Evolutionary conservation across 2,113 vertebrate species (phyloP).

Genomic region (Maccullochella peelii): DNA sequence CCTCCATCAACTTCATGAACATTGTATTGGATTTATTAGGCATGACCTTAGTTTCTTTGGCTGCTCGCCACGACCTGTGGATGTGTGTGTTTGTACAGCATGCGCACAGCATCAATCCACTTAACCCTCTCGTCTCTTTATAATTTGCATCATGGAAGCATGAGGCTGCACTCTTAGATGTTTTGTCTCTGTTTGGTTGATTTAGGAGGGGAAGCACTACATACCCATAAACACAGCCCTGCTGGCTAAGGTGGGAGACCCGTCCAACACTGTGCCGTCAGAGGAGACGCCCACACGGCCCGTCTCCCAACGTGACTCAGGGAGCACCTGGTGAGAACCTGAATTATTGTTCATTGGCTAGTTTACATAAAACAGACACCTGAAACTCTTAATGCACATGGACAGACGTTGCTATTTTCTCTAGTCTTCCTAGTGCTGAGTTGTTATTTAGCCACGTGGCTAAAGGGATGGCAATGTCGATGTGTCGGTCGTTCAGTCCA

Average conservation of each 20-base stretch:
- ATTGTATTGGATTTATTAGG: conserved; percentile 50
- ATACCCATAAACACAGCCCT: conserved; percentile 94
- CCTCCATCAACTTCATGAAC: conserved; percentile 26
- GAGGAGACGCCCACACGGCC: conserved; percentile 83
- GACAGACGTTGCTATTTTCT: neutral
- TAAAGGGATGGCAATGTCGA: neutral
- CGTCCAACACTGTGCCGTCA: conserved; percentile 68
- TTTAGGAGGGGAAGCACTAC: conserved; percentile 94
- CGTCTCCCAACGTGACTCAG: conserved; percentile 83
- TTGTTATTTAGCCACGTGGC: neutral
- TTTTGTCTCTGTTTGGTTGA: conserved; percentile 48
- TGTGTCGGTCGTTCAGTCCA: neutral
- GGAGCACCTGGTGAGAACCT: conserved; percentile 87
- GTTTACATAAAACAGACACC: neutral
- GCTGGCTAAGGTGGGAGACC: conserved; percentile 83
- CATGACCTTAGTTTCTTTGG: conserved; percentile 59
- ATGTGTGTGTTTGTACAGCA: conserved; percentile 25
- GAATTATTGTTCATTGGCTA: neutral
- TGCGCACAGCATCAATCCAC: neutral
- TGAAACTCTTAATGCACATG: neutral
- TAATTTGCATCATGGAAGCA: neutral
- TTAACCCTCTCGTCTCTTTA: neutral
- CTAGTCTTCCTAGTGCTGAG: neutral
- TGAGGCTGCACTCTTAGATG: conserved; percentile 11
- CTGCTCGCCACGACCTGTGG: conserved; percentile 39